A percentile compares a stretch with the other conserved stretches of the same genome.
Evolutionary conservation across 2,888 invertebrate genomes (phyloP).

Genomic region (Patella caerulea): DNA sequence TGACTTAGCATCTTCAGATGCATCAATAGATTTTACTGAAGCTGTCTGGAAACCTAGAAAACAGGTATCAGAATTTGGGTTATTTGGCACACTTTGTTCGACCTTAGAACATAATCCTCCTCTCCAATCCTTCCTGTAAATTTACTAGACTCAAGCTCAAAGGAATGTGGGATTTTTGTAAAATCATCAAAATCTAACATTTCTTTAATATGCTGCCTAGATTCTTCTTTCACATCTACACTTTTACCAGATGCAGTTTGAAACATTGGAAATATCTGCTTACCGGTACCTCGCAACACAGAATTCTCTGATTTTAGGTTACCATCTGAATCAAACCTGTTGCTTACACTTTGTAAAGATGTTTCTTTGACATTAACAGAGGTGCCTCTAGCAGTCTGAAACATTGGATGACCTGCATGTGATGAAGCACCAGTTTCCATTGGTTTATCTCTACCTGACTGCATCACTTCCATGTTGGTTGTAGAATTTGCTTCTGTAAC

Average conservation of each 20-base stretch:
- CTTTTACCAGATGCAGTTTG: conserved; percentile 29
- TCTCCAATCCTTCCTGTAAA: no score
- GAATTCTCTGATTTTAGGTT: background rate
- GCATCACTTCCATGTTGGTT: no score
- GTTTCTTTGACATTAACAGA: background rate
- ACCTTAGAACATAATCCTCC: background rate
- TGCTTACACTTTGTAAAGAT: background rate
- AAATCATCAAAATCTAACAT: conserved; percentile 17
- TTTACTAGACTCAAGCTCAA: background rate
- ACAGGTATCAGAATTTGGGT: background rate
- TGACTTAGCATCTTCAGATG: conserved; percentile 30
- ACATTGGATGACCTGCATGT: background rate
- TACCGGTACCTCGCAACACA: background rate
- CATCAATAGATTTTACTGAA: conserved; percentile 27
- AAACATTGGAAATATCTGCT: conserved; percentile 26
- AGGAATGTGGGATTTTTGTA: no score
- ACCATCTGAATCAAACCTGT: background rate
- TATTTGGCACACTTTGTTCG: background rate
- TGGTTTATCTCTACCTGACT: no score
- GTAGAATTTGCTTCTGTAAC: no score
- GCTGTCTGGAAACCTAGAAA: conserved; percentile 34
- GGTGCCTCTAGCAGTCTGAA: background rate
- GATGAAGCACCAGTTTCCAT: background rate
- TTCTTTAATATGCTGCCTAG: conserved; percentile 24
- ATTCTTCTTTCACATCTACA: conserved; percentile 27